phyloP scores from a whole-genome alignment of 2,888 invertebrate genomes.

The Philereme vetulata region DNA sequence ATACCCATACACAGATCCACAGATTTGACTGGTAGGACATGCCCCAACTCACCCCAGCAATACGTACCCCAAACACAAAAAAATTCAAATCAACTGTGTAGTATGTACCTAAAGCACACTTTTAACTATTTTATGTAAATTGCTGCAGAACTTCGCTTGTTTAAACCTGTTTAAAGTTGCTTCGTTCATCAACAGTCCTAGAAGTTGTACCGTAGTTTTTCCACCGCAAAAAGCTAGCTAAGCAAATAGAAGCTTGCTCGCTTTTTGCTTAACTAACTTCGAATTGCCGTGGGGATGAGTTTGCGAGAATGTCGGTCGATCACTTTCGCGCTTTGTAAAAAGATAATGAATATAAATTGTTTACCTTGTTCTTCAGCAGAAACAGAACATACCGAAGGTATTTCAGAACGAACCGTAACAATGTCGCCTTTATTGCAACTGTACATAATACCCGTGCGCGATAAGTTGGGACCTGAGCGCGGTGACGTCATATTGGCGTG shows the following conservation, averaged over 20 bases:
- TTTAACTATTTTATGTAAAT: slow-evolving; percentile 25
- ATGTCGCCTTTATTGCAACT: too few species aligned
- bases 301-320: slow-evolving; percentile 28
- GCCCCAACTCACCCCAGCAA: too few species aligned
- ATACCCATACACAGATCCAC: too few species aligned
- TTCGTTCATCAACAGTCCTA: slow-evolving; percentile 23
- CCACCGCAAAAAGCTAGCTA: slow-evolving; percentile 29
- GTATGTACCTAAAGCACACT: background rate
- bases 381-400: too few species aligned
- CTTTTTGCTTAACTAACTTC: slow-evolving; percentile 25
- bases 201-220: slow-evolving; percentile 21
- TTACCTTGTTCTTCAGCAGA: slow-evolving; percentile 3
- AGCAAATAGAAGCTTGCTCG: slow-evolving; percentile 24
- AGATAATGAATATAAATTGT: slow-evolving; percentile 29
- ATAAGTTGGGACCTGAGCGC: too few species aligned
- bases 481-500: too few species aligned
- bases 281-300: slow-evolving; percentile 30
- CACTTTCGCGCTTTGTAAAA: slow-evolving; percentile 26
- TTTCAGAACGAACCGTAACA: too few species aligned
- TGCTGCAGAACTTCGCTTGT: slow-evolving; percentile 13
- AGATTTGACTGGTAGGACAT: too few species aligned
- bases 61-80: too few species aligned
- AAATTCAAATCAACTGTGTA: too few species aligned
- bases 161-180: slow-evolving; percentile 29
- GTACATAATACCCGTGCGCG: too few species aligned